Conservation (phyloP, 2,888 invertebrate genomes). For the Ichneumoninae sp. region DNA sequence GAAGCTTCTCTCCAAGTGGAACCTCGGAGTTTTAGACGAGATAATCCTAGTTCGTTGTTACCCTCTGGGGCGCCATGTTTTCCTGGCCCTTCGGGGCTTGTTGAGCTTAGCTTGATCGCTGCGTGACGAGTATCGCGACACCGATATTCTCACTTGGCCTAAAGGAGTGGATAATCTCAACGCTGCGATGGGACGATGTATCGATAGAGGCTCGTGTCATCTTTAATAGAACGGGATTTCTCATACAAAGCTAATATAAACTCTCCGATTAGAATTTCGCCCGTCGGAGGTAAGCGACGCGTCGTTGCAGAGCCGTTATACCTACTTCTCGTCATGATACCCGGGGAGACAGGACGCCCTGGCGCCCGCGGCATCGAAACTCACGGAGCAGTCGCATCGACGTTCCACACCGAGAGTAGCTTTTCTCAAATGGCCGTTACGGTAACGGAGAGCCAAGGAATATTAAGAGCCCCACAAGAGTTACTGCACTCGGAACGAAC, state of each 20-base stretch:
- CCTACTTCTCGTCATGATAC: constrained; percentile 73
- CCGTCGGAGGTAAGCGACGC: constrained; percentile 32
- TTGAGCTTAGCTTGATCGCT: constrained; percentile 81
- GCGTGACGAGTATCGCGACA: constrained; percentile 76
- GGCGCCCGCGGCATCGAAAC: constrained; percentile 79
- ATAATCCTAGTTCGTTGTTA: constrained; percentile 78
- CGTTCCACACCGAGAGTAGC: constrained; percentile 4
- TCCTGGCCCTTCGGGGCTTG: constrained; percentile 77
- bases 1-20: constrained; percentile 45
- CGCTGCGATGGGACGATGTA: neutral
- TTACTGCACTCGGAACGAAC: neutral
- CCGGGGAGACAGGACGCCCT: constrained; percentile 78
- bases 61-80: constrained; percentile 74
- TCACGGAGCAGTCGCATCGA: constrained; percentile 69
- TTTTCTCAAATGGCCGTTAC: neutral
- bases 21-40: constrained; percentile 72
- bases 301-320: constrained; percentile 54
- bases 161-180: constrained; percentile 39
- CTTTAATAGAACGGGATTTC: neutral
- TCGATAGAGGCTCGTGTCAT: neutral
- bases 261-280: neutral
- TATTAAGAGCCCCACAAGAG: neutral
- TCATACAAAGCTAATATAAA: neutral
- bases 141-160: constrained; percentile 65
- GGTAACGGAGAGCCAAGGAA: neutral